phyloP scores from a whole-genome alignment of 53 echinoderm and acorn worm species.

The Echinarachnius parma region DNA sequence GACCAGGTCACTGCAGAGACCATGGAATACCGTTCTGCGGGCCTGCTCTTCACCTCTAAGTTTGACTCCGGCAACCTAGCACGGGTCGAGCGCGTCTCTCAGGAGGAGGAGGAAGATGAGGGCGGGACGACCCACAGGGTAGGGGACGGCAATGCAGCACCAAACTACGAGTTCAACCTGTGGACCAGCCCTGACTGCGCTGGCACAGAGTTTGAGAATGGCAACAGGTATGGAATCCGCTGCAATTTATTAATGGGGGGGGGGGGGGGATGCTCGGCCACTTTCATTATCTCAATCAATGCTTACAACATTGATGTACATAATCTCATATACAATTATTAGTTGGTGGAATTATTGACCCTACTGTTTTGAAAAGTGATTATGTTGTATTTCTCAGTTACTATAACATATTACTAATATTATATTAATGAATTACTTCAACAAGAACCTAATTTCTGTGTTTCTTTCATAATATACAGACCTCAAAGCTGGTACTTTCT shows the following conservation, averaged over 20 bases:
- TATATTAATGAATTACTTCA: too few relatives aligned
- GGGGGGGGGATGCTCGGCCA: neutral
- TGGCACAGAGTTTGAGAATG: conserved; percentile 97
- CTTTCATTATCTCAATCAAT: neutral
- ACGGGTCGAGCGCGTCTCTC: conserved; percentile 70
- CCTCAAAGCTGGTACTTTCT: too few relatives aligned
- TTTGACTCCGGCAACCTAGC: conserved; percentile 99
- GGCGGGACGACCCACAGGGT: conserved; percentile 51
- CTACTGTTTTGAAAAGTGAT: too few relatives aligned
- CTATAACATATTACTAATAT: too few relatives aligned
- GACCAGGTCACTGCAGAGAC: neutral
- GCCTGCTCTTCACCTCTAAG: conserved; percentile 95
- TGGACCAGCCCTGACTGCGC: conserved; percentile 98
- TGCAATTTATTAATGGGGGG: too few relatives aligned
- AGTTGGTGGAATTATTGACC: too few relatives aligned
- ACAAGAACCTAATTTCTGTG: too few relatives aligned
- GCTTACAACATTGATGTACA: neutral
- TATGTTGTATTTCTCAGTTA: too few relatives aligned
- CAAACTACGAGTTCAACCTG: conserved; percentile 91
- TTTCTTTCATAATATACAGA: too few relatives aligned
- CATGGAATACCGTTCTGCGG: conserved; percentile 78
- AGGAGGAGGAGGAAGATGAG: conserved; percentile 76
- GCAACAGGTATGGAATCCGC: conserved; percentile 60
- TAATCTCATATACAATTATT: neutral
- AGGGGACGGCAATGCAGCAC: conserved; percentile 60